Evolutionary conservation across 2,888 invertebrate species (phyloP), one percentile per base, ranked within the genome.

Genomic region (Corbicula japonica): DNA sequence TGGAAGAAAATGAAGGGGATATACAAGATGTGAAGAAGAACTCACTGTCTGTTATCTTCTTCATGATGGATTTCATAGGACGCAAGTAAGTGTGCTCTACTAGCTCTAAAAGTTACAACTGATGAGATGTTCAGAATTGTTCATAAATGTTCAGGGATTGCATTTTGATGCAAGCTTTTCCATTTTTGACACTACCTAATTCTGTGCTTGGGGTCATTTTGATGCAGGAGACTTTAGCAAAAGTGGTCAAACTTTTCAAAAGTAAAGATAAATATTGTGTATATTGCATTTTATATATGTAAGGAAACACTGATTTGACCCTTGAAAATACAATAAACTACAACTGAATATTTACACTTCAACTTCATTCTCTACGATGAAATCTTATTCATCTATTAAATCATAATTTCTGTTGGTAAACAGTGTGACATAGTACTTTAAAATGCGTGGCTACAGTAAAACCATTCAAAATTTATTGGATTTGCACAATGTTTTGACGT

Each of bases 11-110:
- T 60, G 48, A 30, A 26, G 58, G 35, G 21, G 70, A 60, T 1
- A 38, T n/a, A 95, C 94, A 93, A 92, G 94, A 91, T 54, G 92
- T 92, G 32, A 95, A 95, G 63, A 96, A 95, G 84, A 90, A 92
- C 46, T 86, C 95, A 76, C 95, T 96, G 12, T 96, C 96, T 50
- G 95, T 96, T 23, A 95, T 97, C 46, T 96, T 96, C 90, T 95
- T 98, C 85, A 95, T 95, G 73, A 96, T 97, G 95, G 96, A 97
- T 92, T 95, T 97, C 8, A 95, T 95, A 78, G 95, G 95, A 65
- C 94, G 95, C 78, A 94, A 94, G 97, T 97, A 88, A 87, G 86
- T 83, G 52, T 21, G 26, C n/a, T n/a, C 21, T 50, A 21, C 12
- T n/a, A n/a, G n/a, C n/a, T n/a, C n/a, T n/a, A n/a, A n/a, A n/a